phyloP scores from a whole-genome alignment of 2,888 invertebrate species.

The Serripes groenlandicus region DNA sequence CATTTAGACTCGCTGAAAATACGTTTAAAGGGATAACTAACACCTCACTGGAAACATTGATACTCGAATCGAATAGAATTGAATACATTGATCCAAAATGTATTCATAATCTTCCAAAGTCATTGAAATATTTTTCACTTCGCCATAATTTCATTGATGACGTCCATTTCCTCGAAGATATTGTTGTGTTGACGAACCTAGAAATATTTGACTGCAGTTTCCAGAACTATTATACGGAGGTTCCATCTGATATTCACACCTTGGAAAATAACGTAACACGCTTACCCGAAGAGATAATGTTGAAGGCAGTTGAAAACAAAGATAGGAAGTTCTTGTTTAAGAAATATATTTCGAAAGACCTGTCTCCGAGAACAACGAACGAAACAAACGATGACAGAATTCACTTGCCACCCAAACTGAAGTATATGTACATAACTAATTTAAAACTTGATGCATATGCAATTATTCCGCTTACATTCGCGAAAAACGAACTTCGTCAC shows the following conservation, averaged over 20 bases:
- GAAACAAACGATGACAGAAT: neutral
- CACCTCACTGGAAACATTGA: neutral
- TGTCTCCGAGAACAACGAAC: too few species aligned
- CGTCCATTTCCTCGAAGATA: neutral
- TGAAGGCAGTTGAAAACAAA: too few species aligned
- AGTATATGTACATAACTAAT: neutral
- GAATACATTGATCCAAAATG: constrained; percentile 3
- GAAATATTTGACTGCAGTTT: constrained; percentile 2
- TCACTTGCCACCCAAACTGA: constrained; percentile 3
- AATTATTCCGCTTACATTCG: constrained; percentile 8
- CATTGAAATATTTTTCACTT: neutral
- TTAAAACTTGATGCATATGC: constrained; percentile 7
- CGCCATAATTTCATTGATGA: neutral
- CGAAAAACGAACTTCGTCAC: neutral
- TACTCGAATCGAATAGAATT: neutral
- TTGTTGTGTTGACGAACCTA: neutral
- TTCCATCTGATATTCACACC: too few species aligned
- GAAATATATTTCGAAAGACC: neutral
- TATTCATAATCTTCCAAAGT: constrained; percentile 1
- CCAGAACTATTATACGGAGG: constrained; percentile 9
- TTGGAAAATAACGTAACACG: too few species aligned
- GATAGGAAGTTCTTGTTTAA: too few species aligned
- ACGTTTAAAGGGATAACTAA: neutral
- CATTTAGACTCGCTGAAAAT: neutral
- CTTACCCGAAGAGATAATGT: too few species aligned